A percentile compares a stretch with the other conserved stretches of the same genome.
phyloP scores from a whole-genome alignment of 2,797 vertebrate genomes.

The Cyprinodon diabolis region DNA sequence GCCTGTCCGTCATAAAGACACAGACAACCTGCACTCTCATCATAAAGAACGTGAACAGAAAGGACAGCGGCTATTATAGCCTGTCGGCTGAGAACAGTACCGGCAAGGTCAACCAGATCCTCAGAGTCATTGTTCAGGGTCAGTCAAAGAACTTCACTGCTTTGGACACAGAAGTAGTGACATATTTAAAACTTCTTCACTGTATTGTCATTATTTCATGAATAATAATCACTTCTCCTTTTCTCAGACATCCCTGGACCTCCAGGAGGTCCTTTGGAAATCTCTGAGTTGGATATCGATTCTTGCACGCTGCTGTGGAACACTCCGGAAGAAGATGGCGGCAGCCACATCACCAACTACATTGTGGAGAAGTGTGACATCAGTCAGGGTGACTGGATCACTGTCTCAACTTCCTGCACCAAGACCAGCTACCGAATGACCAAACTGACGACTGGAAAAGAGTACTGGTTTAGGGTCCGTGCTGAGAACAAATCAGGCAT shows the following conservation, averaged over 20 bases:
- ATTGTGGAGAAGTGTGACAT: conserved; percentile 97
- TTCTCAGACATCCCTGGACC: conserved; percentile 92
- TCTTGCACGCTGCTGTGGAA: conserved; percentile 96
- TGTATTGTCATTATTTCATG: background rate
- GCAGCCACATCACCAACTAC: conserved; percentile 97
- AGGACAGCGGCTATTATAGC: conserved; percentile 93
- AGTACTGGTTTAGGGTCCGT: conserved; percentile 94
- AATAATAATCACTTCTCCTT: conserved; percentile 1
- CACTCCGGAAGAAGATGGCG: conserved; percentile 93
- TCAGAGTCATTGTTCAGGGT: conserved; percentile 94
- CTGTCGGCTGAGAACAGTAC: conserved; percentile 94
- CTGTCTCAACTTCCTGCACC: conserved; percentile 88
- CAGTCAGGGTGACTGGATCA: conserved; percentile 94
- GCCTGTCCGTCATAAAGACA: conserved; percentile 89
- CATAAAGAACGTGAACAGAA: conserved; percentile 91
- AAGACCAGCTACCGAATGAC: conserved; percentile 92
- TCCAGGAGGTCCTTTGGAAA: conserved; percentile 91
- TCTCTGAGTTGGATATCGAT: conserved; percentile 91
- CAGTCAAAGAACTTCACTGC: conserved; percentile 52
- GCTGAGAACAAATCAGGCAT: conserved; percentile 97
- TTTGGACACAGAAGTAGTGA: background rate
- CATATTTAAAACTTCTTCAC: background rate
- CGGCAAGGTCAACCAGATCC: conserved; percentile 88
- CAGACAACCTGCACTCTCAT: conserved; percentile 86
- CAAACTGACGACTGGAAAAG: conserved; percentile 90